A percentile compares a stretch with the other conserved stretches of the same genome.
These are phyloP conservation scores for Rhaphigaster nebulosa DNA, from an alignment of 2,888 invertebrate genomes.

Conservation along the genomic window DNA sequence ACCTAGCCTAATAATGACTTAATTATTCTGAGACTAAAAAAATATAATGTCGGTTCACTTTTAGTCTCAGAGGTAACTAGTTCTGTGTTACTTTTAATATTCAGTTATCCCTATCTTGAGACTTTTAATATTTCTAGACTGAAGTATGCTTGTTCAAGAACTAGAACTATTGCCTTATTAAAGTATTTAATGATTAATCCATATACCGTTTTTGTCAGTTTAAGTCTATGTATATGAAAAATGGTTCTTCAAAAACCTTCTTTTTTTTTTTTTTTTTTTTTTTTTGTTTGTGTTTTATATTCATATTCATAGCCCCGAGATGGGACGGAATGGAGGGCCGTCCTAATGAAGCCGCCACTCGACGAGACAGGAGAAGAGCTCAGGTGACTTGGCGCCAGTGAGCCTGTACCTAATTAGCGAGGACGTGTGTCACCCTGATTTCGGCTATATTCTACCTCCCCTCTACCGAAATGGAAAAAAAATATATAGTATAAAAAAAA, in stretches of 20 bases:
- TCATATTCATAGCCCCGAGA: background rate
- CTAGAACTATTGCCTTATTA: too few relatives aligned
- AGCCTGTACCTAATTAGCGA: slow-evolving; percentile 1
- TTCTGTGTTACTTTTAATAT: too few relatives aligned
- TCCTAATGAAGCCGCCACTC: slow-evolving; percentile 1
- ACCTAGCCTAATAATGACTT: too few relatives aligned
- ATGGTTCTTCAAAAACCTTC: background rate
- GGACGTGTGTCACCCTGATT: slow-evolving; percentile 38
- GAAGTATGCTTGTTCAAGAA: too few relatives aligned
- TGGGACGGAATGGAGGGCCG: background rate
- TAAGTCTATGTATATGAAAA: background rate
- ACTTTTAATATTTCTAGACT: too few relatives aligned
- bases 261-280: background rate
- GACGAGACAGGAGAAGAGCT: background rate
- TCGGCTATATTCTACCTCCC: background rate
- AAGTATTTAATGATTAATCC: too few relatives aligned
- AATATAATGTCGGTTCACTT: too few relatives aligned
- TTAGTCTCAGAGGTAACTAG: too few relatives aligned
- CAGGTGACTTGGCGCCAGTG: slow-evolving; percentile 12
- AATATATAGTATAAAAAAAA: background rate
- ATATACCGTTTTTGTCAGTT: background rate
- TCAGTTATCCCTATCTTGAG: too few relatives aligned
- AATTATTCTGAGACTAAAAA: too few relatives aligned
- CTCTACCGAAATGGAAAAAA: background rate
- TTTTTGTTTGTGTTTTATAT: background rate